These are phyloP conservation scores for Spatula versicolor DNA, from an alignment of 2,797 vertebrate genomes.

Conservation along the genomic window DNA sequence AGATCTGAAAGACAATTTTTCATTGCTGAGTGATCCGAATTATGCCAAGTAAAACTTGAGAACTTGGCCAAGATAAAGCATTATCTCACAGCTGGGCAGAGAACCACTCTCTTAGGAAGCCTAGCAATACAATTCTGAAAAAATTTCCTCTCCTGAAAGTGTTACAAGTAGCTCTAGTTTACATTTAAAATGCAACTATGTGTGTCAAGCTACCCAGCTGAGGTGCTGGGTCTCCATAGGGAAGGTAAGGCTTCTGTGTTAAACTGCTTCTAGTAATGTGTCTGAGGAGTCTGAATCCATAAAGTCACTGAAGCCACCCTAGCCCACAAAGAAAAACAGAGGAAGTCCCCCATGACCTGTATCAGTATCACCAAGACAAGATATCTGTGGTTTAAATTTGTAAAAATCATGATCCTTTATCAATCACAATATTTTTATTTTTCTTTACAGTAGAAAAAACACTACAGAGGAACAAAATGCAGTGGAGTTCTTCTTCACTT, in stretches of 20 bases:
- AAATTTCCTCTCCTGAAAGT: background rate
- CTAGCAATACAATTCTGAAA: background rate
- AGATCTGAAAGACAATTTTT: background rate
- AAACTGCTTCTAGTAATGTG: background rate
- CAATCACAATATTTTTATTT: background rate
- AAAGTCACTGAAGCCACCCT: background rate
- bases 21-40: background rate
- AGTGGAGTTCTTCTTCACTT: too few species aligned
- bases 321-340: background rate
- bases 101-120: accelerated
- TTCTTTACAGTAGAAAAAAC: background rate
- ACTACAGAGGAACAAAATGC: background rate
- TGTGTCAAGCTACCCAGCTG: accelerated
- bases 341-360: background rate
- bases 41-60: background rate
- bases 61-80: background rate
- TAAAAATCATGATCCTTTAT: background rate
- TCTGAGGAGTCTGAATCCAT: background rate
- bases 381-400: background rate
- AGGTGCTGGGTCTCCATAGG: background rate
- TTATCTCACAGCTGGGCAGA: background rate
- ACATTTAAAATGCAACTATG: background rate
- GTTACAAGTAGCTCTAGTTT: background rate
- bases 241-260: background rate
- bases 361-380: background rate